phyloP scores from a whole-genome alignment of 2,797 vertebrate genomes.

The Eremophila alpestris region DNA sequence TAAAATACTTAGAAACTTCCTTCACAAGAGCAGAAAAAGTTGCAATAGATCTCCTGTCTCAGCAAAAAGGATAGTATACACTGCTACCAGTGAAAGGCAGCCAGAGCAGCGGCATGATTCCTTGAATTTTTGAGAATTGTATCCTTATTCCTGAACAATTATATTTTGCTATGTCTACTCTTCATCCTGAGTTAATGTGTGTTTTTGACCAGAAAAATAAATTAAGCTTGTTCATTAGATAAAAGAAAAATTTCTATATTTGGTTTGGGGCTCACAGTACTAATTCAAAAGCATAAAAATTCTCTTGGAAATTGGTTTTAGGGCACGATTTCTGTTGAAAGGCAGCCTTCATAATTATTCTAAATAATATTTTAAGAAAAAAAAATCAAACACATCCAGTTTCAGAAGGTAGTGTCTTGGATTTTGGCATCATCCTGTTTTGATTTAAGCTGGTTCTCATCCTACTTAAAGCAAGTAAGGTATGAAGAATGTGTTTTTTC shows the following conservation, averaged over 20 bases:
- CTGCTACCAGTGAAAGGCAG: background rate
- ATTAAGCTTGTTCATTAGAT: background rate
- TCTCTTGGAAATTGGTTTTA: background rate
- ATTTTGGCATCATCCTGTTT: background rate
- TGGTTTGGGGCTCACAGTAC: accelerated
- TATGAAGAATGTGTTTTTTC: background rate
- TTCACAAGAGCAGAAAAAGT: background rate
- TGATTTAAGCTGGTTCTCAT: background rate
- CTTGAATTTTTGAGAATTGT: background rate
- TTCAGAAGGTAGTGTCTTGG: background rate
- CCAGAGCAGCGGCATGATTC: background rate
- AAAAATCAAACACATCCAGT: background rate
- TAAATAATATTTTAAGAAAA: background rate
- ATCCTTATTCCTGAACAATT: background rate
- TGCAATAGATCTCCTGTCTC: background rate
- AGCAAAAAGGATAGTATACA: background rate
- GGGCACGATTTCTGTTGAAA: background rate
- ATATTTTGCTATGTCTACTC: background rate
- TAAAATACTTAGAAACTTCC: background rate
- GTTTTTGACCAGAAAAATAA: background rate
- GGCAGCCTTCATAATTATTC: background rate
- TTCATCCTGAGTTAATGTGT: background rate
- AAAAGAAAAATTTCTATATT: background rate
- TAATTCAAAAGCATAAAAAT: background rate
- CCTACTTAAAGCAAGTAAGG: background rate